These are phyloP conservation scores for Agrypnia vestita DNA, from an alignment of 1,140 invertebrate genomes.

Conservation along the genomic window DNA sequence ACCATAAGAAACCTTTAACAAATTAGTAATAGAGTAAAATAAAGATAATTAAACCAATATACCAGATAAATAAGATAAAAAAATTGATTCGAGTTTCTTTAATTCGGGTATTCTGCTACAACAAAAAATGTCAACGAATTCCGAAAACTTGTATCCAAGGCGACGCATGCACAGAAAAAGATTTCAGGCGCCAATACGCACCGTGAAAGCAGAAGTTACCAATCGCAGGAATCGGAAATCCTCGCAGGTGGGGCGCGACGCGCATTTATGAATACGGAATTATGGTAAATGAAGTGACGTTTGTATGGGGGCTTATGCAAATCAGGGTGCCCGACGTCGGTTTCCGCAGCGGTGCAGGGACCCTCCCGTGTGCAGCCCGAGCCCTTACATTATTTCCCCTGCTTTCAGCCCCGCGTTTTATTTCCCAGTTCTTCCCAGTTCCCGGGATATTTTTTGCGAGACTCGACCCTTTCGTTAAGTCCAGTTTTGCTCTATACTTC, in stretches of 20 bases:
- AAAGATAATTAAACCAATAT: too few species aligned
- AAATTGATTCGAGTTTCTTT: too few species aligned
- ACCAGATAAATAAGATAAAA: too few species aligned
- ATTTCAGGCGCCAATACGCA: not conserved
- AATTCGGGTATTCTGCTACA: too few species aligned
- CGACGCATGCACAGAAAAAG: not conserved
- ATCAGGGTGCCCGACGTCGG: slow-evolving; percentile 5
- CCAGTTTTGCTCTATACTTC: slow-evolving; percentile 2
- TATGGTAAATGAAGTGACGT: slow-evolving; percentile 60
- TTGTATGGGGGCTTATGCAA: slow-evolving; percentile 51
- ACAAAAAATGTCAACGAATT: too few species aligned
- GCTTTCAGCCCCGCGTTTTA: slow-evolving; percentile 4
- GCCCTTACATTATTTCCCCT: not conserved
- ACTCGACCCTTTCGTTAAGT: not conserved
- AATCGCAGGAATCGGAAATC: slow-evolving; percentile 23
- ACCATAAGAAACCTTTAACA: too few species aligned
- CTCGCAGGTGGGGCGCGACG: not conserved
- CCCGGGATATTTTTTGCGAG: not conserved
- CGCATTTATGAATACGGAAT: slow-evolving; percentile 57
- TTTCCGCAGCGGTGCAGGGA: not conserved
- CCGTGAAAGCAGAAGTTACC: slow-evolving; percentile 8
- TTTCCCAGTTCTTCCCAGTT: not conserved
- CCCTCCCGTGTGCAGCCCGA: slow-evolving; percentile 28
- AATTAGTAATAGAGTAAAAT: too few species aligned
- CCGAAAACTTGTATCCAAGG: too few species aligned